A percentile compares a stretch with the other conserved stretches of the same genome.
phyloP scores from a whole-genome alignment of 2,888 invertebrate genomes.

The Drosophila helvetica region DNA sequence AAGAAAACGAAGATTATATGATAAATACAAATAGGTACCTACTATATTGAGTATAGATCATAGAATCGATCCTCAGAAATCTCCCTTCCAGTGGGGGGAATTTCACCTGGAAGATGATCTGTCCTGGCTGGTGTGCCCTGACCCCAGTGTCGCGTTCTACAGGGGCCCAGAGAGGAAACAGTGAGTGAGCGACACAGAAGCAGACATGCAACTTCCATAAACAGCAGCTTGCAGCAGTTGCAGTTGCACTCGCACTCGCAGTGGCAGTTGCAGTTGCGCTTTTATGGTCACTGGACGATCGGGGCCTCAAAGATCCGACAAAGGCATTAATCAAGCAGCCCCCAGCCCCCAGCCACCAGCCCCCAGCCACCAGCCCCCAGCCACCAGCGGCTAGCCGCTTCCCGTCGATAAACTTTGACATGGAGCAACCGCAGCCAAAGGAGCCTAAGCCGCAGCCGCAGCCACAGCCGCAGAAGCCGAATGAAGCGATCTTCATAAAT shows the following conservation, averaged over 20 bases:
- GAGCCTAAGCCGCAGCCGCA: conserved; percentile 2
- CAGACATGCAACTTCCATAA: conserved; percentile 66
- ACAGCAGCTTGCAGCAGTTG: conserved; percentile 44
- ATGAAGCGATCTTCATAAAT: conserved; percentile 78
- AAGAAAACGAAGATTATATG: no score
- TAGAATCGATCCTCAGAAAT: no score
- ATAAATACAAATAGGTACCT: no score
- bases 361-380: background rate
- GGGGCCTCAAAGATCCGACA: conserved; percentile 35
- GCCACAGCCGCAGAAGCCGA: conserved; percentile 50
- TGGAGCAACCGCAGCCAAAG: conserved; percentile 22
- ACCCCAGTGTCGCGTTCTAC: background rate
- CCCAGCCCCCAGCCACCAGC: background rate
- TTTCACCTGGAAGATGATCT: no score
- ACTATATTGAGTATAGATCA: no score
- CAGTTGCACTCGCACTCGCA: conserved; percentile 22
- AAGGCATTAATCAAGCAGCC: conserved; percentile 39
- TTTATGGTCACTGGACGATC: conserved; percentile 28
- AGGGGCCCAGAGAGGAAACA: conserved; percentile 21
- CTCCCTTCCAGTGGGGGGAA: no score
- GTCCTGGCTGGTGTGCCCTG: background rate
- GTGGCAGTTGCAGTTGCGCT: conserved; percentile 22
- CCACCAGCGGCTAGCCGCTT: background rate
- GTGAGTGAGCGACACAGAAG: conserved; percentile 34
- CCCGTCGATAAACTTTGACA: conserved; percentile 71